phyloP scores from a whole-genome alignment of 2,888 invertebrate species.

The Acanthococcus lagerstroemiae region DNA sequence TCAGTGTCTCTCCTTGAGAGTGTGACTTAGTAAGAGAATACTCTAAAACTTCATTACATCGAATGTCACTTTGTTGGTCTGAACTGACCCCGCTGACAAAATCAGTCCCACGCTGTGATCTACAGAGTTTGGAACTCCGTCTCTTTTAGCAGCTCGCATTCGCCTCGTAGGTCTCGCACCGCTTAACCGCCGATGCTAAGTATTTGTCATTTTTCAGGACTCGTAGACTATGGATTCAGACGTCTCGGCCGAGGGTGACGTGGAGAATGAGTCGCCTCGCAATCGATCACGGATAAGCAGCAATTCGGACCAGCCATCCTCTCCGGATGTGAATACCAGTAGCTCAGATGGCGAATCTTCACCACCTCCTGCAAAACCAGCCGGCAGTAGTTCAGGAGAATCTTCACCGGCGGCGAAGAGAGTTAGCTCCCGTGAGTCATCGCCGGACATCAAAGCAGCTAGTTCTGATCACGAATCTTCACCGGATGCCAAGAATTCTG shows the following conservation, averaged over 20 bases:
- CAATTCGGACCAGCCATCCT: constrained; percentile 13
- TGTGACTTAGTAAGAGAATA: too few species aligned
- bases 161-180: too few species aligned
- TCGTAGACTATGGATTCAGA: constrained; percentile 9
- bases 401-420: not conserved
- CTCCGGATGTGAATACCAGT: constrained; percentile 5
- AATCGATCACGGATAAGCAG: constrained; percentile 12
- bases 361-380: not conserved
- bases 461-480: constrained; percentile 20
- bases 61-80: too few species aligned
- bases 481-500: not conserved
- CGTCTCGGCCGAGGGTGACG: constrained; percentile 12
- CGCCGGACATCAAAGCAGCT: not conserved
- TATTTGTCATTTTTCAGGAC: not conserved
- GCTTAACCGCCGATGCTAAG: too few species aligned
- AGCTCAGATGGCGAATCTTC: not conserved
- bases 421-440: not conserved
- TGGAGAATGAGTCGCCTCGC: not conserved
- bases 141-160: too few species aligned
- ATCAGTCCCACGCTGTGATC: too few species aligned
- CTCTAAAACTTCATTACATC: too few species aligned
- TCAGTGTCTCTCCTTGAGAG: too few species aligned
- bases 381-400: not conserved
- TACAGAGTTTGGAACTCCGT: too few species aligned
- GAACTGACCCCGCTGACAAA: too few species aligned